These are phyloP conservation scores for Pachypanchax playfairii DNA, from an alignment of 2,113 vertebrate species.

Conservation along the genomic window DNA sequence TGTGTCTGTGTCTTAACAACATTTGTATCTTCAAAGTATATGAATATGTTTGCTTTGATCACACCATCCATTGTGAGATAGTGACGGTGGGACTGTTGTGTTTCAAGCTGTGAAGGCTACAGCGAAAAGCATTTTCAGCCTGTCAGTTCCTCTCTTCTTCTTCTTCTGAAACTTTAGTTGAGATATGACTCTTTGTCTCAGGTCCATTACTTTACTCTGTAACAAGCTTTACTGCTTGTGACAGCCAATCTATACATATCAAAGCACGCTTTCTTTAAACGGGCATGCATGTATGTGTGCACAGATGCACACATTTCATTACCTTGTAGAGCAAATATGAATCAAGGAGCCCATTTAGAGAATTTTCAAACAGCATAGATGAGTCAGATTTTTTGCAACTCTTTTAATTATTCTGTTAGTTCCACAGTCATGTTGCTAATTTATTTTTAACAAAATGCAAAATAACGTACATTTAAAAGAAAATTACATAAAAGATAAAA, in stretches of 20 bases:
- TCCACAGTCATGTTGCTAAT: conserved; percentile 1
- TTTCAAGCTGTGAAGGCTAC: conserved; percentile 39
- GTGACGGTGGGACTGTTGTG: conserved; percentile 23
- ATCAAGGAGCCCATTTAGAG: conserved; percentile 6
- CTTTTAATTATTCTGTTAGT: neutral
- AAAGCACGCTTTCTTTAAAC: neutral
- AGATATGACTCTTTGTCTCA: conserved; percentile 26
- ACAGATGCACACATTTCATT: neutral
- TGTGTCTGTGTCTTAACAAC: neutral
- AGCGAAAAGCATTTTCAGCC: conserved; percentile 27
- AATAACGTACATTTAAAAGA: conserved; percentile 8
- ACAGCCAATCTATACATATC: conserved; percentile 1
- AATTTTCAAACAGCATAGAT: conserved; percentile 7
- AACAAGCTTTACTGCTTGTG: conserved; percentile 19
- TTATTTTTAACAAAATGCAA: conserved; percentile 12
- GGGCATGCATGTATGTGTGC: neutral
- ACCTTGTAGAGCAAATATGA: conserved; percentile 1
- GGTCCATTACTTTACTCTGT: conserved; percentile 24
- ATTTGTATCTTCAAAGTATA: conserved; percentile 18
- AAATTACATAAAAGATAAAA: neutral
- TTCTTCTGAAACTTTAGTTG: conserved; percentile 23
- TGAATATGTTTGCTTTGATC: conserved; percentile 41
- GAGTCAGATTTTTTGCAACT: neutral
- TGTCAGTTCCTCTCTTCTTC: conserved; percentile 33
- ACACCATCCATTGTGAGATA: conserved; percentile 20